These are phyloP conservation scores for Platygyra sinensis DNA, from an alignment of 64 coral and sea anemone species.

Conservation along the genomic window DNA sequence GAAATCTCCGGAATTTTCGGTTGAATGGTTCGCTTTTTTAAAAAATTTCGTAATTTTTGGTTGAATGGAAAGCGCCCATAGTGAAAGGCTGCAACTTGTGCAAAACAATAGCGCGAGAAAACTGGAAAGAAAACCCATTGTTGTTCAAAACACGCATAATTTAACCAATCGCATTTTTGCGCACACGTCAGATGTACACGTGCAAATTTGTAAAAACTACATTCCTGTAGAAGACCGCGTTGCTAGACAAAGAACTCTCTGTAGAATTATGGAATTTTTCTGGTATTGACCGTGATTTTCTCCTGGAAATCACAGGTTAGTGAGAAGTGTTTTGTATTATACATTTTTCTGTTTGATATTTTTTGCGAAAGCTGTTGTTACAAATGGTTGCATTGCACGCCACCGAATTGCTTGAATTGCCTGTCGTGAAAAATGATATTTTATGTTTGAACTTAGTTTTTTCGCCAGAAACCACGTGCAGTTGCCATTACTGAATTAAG, in stretches of 20 bases:
- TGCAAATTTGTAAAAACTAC: not conserved
- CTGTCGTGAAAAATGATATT: too few relatives aligned
- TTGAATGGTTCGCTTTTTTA: too few relatives aligned
- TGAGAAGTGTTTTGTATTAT: not conserved
- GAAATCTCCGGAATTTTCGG: too few relatives aligned
- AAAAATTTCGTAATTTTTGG: too few relatives aligned
- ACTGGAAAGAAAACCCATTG: not conserved
- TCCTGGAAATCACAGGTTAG: conserved; percentile 4
- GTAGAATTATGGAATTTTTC: conserved; percentile 14
- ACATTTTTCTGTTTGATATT: not conserved
- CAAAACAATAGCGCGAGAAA: too few relatives aligned
- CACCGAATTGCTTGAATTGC: too few relatives aligned
- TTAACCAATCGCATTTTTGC: not conserved
- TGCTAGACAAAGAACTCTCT: not conserved
- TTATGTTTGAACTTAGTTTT: too few relatives aligned
- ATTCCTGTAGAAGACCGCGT: not conserved
- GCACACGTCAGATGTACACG: not conserved
- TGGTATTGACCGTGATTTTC: not conserved
- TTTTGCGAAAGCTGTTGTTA: not conserved
- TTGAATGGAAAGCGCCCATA: too few relatives aligned
- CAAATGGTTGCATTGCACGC: too few relatives aligned
- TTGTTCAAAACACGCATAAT: not conserved
- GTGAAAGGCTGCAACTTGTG: too few relatives aligned
- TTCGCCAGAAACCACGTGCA: too few relatives aligned
- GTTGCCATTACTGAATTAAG: too few relatives aligned